Evolutionary conservation across 1,140 invertebrate genomes (phyloP), one percentile per base, ranked within the genome.

Genomic region (Metopolophium dirhodum): DNA sequence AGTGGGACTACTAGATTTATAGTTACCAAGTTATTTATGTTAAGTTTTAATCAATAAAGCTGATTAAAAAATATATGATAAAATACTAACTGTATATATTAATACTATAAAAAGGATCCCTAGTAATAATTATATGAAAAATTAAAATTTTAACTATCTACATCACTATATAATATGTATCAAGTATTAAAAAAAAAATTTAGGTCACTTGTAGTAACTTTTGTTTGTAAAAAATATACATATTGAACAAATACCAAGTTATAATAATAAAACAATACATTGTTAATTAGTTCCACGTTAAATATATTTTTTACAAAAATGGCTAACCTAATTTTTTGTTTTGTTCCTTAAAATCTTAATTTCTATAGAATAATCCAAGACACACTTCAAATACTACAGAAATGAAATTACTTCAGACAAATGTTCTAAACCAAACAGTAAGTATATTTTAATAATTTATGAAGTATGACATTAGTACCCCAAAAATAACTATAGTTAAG

Each of bases 381-480:
- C 49, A 41, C 4, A 35, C 45, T 87, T 7, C 18, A 88, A 88
- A 88, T 88, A 20, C 11, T 89, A 57, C 35, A 7, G 49, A 41
- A 51, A 51, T 88, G 87, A 37, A 88, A 22, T 3, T 54, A 37
- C 87, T 35, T 23, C 49, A 88, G 7, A 54, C 51, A 22, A 54
- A 47, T 47, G 45, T 57, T 57, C 3, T 6, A 57, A 26, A 37
- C 30, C 35, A 51, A 37, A 57, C 9, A 41, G 49, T 89, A 26
- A 41, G 49, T 54, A 89, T 57, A 54, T 89, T 54, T 89, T 35
- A 88, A 49, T 88, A 89, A n/a, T 77, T 77, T 77, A 77, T 7
- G 18, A 77, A 77, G 7, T 35, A 77, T 1, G 18, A 35, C 14
- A 77, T n/a, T 77, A 77, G n/a, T 77, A n/a, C 6, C 11, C 0